Conservation (phyloP, 2,797 vertebrate species). For the Potorous gilbertii region DNA sequence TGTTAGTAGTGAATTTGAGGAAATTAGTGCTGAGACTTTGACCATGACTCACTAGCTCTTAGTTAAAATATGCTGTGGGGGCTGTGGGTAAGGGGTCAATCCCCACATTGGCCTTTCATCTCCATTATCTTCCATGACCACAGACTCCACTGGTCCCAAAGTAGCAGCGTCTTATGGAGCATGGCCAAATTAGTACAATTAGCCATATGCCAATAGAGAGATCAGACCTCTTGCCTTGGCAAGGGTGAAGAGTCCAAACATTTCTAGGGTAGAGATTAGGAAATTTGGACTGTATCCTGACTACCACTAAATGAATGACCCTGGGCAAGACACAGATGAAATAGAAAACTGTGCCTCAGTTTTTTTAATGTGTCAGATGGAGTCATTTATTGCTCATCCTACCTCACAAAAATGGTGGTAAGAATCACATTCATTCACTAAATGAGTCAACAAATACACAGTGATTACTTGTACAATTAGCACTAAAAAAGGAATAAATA, state of each 20-base stretch:
- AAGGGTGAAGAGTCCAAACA: background rate
- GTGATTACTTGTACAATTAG: background rate
- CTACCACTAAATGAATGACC: background rate
- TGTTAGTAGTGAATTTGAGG: background rate
- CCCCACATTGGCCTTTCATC: background rate
- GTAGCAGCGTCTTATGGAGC: background rate
- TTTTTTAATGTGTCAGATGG: background rate
- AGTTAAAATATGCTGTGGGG: background rate
- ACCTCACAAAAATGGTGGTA: background rate
- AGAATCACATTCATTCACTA: background rate
- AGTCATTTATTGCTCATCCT: background rate
- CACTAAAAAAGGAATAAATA: background rate
- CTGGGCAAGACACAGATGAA: background rate
- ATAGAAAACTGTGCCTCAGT: background rate
- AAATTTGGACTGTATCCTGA: background rate
- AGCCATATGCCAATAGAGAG: background rate
- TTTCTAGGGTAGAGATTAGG: background rate
- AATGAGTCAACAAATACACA: background rate
- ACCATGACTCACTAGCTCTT: background rate
- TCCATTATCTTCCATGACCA: background rate
- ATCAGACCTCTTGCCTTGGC: background rate
- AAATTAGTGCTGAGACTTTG: background rate
- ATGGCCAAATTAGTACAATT: background rate
- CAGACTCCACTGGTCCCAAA: background rate
- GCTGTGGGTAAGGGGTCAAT: background rate